These are phyloP conservation scores for Aphrophora alni DNA, from an alignment of 2,888 invertebrate genomes.

Conservation along the genomic window DNA sequence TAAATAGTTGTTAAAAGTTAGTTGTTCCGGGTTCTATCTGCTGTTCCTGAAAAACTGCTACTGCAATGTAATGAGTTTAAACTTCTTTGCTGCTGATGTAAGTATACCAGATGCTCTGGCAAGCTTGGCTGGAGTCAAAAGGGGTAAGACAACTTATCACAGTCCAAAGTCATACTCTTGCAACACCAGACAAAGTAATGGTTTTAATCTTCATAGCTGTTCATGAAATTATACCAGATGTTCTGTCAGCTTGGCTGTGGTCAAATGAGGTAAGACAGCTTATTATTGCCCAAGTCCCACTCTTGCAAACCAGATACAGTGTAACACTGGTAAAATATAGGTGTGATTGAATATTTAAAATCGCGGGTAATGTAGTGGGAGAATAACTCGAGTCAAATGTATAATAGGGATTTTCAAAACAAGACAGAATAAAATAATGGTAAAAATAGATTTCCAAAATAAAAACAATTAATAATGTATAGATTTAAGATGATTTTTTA, in stretches of 20 bases:
- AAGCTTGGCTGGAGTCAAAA: conserved; percentile 94
- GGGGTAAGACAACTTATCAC: conserved; percentile 66
- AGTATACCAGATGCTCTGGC: conserved; percentile 97
- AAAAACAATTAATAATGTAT: no score
- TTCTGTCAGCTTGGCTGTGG: conserved; percentile 94
- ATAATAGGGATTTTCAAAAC: no score
- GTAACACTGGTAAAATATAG: no score
- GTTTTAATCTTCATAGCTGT: conserved; percentile 96
- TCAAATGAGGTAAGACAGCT: conserved; percentile 80
- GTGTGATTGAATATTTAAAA: no score
- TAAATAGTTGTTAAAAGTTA: no score
- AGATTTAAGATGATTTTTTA: no score
- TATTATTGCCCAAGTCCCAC: conserved; percentile 74
- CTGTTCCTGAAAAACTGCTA: no score
- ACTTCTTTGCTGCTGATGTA: conserved; percentile 95
- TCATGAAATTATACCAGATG: conserved; percentile 95
- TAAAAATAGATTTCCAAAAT: no score
- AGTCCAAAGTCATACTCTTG: conserved; percentile 85
- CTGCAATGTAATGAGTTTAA: conserved; percentile 98
- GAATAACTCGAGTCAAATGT: no score
- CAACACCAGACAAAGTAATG: conserved; percentile 96
- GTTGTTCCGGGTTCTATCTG: no score
- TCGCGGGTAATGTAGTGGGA: no score
- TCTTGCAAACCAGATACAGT: conserved; percentile 91
- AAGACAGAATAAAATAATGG: no score